Conservation (phyloP, 2,797 vertebrate species). For the Semaprochilodus insignis region DNA sequence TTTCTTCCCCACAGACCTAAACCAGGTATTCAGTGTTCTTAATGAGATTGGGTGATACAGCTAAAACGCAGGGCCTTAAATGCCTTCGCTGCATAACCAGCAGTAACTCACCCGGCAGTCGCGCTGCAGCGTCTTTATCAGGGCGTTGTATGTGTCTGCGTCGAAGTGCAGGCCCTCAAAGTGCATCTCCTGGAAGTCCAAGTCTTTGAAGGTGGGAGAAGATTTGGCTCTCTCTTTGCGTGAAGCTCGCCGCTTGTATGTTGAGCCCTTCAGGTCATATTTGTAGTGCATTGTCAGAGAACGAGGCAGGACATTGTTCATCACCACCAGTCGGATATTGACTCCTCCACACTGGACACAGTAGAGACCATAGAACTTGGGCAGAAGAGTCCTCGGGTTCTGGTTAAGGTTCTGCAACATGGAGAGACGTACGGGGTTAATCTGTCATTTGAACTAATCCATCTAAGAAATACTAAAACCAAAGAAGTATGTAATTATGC, state of each 20-base stretch:
- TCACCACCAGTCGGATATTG: slow-evolving; percentile 91
- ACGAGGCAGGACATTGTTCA: slow-evolving; percentile 96
- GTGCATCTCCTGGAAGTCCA: slow-evolving; percentile 95
- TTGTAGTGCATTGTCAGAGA: slow-evolving; percentile 93
- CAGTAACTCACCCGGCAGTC: slow-evolving; percentile 88
- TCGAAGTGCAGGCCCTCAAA: slow-evolving; percentile 91
- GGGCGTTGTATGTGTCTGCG: slow-evolving; percentile 87
- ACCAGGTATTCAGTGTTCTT: neutral
- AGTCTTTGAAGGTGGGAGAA: slow-evolving; percentile 92
- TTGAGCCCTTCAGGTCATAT: slow-evolving; percentile 96
- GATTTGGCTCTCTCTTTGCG: slow-evolving; percentile 88
- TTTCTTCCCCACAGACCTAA: neutral
- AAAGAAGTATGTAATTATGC: neutral
- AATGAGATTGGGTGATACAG: neutral
- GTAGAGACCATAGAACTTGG: slow-evolving; percentile 98
- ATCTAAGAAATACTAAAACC: neutral
- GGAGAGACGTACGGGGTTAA: neutral
- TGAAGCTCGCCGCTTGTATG: slow-evolving; percentile 91
- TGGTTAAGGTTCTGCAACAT: slow-evolving; percentile 91
- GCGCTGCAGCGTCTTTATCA: slow-evolving; percentile 95
- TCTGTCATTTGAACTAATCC: neutral
- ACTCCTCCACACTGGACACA: slow-evolving; percentile 90
- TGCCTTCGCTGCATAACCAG: neutral
- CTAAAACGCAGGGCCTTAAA: neutral
- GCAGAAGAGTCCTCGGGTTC: slow-evolving; percentile 93